Evolutionary conservation across 2,797 vertebrate species (phyloP), one percentile per base, ranked within the genome.

Genomic region (Silurus lanzhouensis): DNA sequence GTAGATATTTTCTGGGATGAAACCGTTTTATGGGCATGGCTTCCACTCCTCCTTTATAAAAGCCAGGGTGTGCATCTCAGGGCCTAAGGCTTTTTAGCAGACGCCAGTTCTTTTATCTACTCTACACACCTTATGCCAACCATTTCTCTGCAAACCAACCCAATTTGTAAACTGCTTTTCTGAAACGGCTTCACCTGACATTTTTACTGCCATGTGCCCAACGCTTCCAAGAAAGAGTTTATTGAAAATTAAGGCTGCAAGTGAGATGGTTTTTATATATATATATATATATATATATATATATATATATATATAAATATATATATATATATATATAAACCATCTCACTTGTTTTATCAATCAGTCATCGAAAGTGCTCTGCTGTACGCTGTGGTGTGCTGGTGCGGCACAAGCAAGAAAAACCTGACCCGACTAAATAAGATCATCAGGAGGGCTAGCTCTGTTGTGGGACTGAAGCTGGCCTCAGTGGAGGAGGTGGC

Each of bases 51-150:
- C 61, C 44, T 64, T 46, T 17, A 64, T 25, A 46, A 80, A 80
- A 25, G 60, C 6, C 77, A 46, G 60, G 58, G 77, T 9, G 77
- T 80, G 60, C 22, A 10, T 46, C 44, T 48, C 22, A 25, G 15
- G 10, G 14, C 78, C 14, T 66, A 17, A 25, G 44, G 58, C 61
- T n/a, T 48, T 80, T 27, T 27, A 48, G 3, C 15, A 44, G 64
- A 64, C 38, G 77, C 64, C 44, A 48, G 19, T 48, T 48, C 77
- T 80, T 64, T 80, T 17, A 80, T 80, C 22, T 63, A n/a, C 6
- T 44, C 10, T 3, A 44, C 58, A 79, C 58, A 79, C 76, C 76
- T 63, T 63, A 12, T 44, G 1, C 2, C 57, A 20, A 3, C 15
- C 9, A 2, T 20, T 77, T 38, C 55, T 77, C 17, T 17, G 12